Base-by-base conservation (phyloP, 2,888 invertebrate genomes). In the Serrognathus titanus region DNA sequence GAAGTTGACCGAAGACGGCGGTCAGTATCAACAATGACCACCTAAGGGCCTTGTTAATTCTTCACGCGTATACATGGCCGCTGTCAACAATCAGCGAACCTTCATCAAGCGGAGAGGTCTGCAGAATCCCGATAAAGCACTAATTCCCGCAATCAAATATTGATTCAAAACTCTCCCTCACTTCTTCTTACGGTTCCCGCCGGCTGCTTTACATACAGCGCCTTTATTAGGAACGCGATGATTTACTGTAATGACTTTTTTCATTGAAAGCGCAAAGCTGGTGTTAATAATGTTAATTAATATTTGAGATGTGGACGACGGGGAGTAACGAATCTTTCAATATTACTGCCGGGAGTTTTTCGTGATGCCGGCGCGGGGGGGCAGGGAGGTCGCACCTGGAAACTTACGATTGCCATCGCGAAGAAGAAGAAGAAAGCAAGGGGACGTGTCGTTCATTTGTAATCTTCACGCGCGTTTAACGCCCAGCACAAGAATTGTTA, bases 241-340 rank as follows among this genome's bases (percentile, higher is more conserved):
- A 82, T 82, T 82, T 82, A 82, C 81, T 80, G 80, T 82, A 81
- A 82, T 81, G 80, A 81, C 77, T 77, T 78, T 78, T 78, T 77
- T 74, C 55, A 55, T 58, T 66, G 70, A 77, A 75, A 76, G 77
- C 73, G 75, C 76, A 79, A 78, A 76, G 77, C 76, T 74, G 77
- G 78, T 79, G 81, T 80, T 82, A 82, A 82, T 82, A 82, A 82
- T 79, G 80, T 81, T 82, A 82, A 82, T 82, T 82, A 82, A 82
- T 82, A 82, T 82, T 81, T 80, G 78, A 80, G 75, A 77, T 73
- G 78, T 76, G 79, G 76, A 76, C 77, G 76, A 71, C 24, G 75
- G 75, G 68, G 70, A 65, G 70, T 65, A 67, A 70, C 60, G 71
- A 62, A 70, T 68, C 69, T 67, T 67, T 69, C 71, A 69, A 72